These are phyloP conservation scores for Empidonax alnorum DNA, from an alignment of 2,113 vertebrate genomes.

Conservation along the genomic window DNA sequence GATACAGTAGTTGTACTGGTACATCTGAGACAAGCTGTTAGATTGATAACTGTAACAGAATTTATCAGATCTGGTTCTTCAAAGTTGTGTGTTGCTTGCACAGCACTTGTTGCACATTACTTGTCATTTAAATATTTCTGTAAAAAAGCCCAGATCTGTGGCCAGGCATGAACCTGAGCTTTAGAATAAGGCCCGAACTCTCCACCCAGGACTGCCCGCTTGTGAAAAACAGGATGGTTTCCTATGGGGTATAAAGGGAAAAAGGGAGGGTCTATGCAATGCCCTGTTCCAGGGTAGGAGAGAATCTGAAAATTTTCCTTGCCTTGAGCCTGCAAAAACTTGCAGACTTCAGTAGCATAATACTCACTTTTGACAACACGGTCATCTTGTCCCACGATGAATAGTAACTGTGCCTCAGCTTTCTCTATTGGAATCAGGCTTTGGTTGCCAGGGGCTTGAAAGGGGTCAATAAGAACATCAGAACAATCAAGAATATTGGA, in stretches of 20 bases:
- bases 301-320: slow-evolving; percentile 78
- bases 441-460: slow-evolving; percentile 48
- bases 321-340: slow-evolving; percentile 69
- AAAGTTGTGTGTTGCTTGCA: not conserved
- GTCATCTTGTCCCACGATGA: slow-evolving; percentile 81
- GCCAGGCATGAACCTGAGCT: slow-evolving; percentile 82
- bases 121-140: slow-evolving; percentile 49
- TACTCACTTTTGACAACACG: slow-evolving; percentile 70
- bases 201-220: slow-evolving; percentile 71
- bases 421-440: slow-evolving; percentile 80
- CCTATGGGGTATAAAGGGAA: slow-evolving; percentile 74
- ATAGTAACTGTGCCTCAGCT: slow-evolving; percentile 78
- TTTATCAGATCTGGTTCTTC: not conserved
- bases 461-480: slow-evolving; percentile 48
- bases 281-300: slow-evolving; percentile 78
- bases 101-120: not conserved
- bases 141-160: slow-evolving; percentile 77
- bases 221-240: slow-evolving; percentile 35
- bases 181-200: slow-evolving; percentile 73
- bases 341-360: slow-evolving; percentile 66
- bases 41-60: not conserved
- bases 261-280: slow-evolving; percentile 82
- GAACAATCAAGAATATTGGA: slow-evolving; percentile 61
- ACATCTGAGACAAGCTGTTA: not conserved
- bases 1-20: not conserved